Evolutionary conservation across 2,888 invertebrate species (phyloP), one percentile per base, ranked within the genome.

Genomic region (Caenorhabditis macrosperma): DNA sequence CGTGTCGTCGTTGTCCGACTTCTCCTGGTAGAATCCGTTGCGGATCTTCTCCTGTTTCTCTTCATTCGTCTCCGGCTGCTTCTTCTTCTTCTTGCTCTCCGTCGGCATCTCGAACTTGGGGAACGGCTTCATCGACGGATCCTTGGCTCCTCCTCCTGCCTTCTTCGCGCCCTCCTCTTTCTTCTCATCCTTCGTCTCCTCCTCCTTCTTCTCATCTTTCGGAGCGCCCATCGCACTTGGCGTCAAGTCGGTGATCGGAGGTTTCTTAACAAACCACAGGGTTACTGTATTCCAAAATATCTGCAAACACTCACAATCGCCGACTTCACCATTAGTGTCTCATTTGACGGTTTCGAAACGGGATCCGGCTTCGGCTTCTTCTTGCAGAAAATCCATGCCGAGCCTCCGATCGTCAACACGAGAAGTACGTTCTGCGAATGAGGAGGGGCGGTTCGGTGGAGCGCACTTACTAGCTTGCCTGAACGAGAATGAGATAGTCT

Each of bases 1-100:
- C 1, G 79, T 79, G 57, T 79, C 79, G 57, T 79, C 79, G 26
- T 79, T 67, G 38, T 79, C 79, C 15, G 79, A 79, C 30, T 75
- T 79, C 41, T 76, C 64, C 69, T 81, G 66, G 38, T 61, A 81
- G 66, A 81, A 78, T 50, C 81, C 81, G 12, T 72, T 66, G 48
- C 71, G 57, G 24, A 80, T 80, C 46, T 75, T 75, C 54, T 76
- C 60, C 24, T 77, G 9, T 60, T 78, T 81, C 2, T 81, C 81
- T 10, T 44, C 35, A 44, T 81, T 78, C 35, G 59, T 46, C 38
- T 81, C 78, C 20, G 30, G 52, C 15, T 44, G 60, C 26, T 68
- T 54, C 10, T 30, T 17, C 17, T 72, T 74, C 57, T 67, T 71
- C 22, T 35, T 38, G 44, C 74, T 74, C 50, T 63, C 64, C n/a